Conservation (phyloP, 2,888 invertebrate species). For the Stenolophus ochropezus region DNA sequence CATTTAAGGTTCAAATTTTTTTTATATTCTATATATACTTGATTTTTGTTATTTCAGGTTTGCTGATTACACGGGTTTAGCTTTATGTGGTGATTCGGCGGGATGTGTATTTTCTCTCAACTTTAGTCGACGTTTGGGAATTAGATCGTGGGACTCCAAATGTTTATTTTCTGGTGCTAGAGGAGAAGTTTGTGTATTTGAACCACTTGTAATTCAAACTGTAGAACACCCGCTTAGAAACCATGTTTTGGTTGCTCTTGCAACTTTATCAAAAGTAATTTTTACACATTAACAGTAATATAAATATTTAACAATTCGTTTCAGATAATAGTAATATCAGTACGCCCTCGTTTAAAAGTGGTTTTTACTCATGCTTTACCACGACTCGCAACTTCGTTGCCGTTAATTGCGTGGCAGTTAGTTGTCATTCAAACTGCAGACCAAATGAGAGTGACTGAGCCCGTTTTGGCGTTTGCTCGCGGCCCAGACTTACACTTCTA, state of each 20-base stretch:
- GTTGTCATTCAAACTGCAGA: constrained; percentile 86
- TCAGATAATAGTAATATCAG: constrained; percentile 85
- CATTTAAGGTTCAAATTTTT: constrained; percentile 74
- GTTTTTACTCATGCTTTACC: constrained; percentile 86
- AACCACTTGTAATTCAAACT: constrained; percentile 76
- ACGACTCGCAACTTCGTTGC: constrained; percentile 84
- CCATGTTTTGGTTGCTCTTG: constrained; percentile 90
- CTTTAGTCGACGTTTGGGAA: constrained; percentile 91
- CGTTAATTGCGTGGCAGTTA: constrained; percentile 94
- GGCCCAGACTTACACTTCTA: constrained; percentile 90
- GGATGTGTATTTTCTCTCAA: constrained; percentile 97
- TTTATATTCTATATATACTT: background rate
- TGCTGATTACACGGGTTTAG: constrained; percentile 83
- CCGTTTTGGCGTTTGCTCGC: constrained; percentile 92
- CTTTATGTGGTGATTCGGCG: constrained; percentile 86
- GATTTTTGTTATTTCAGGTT: constrained; percentile 52
- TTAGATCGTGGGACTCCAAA: constrained; percentile 90
- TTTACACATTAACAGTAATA: background rate
- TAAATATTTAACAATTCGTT: background rate
- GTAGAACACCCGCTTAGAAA: constrained; percentile 81
- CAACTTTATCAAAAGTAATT: constrained; percentile 90
- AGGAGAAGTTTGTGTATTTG: constrained; percentile 91
- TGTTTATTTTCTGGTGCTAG: constrained; percentile 98
- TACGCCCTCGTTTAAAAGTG: constrained; percentile 85
- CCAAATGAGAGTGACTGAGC: constrained; percentile 71